These are phyloP conservation scores for Oligia latruncula DNA, from an alignment of 2,888 invertebrate genomes.

Conservation along the genomic window DNA sequence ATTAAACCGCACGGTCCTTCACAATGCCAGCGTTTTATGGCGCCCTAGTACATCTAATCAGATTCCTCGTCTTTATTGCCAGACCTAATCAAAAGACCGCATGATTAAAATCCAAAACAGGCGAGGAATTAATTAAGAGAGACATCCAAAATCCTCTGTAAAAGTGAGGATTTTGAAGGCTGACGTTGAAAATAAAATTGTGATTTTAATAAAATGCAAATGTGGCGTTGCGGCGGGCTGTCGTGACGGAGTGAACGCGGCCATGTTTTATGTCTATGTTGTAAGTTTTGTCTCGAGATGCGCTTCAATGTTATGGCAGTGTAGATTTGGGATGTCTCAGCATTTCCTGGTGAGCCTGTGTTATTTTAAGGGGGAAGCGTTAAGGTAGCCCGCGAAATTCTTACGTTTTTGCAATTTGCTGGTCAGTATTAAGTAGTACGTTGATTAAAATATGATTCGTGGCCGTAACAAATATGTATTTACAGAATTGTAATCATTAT, in stretches of 20 bases:
- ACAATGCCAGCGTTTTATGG: slow-evolving; percentile 59
- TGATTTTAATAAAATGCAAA: slow-evolving; percentile 89
- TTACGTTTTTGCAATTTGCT: too few species aligned
- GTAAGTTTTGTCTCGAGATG: slow-evolving; percentile 53
- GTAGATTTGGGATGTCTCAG: slow-evolving; percentile 22
- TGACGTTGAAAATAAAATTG: slow-evolving; percentile 83
- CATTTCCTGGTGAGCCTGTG: slow-evolving; percentile 14
- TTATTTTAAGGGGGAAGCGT: too few species aligned
- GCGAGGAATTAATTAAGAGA: slow-evolving; percentile 72
- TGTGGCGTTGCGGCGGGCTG: slow-evolving; percentile 76
- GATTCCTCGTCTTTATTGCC: slow-evolving; percentile 62
- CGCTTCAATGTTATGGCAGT: slow-evolving; percentile 41
- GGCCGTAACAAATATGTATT: too few species aligned
- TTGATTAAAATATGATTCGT: too few species aligned
- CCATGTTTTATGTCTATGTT: slow-evolving; percentile 58
- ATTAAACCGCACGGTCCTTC: slow-evolving; percentile 57
- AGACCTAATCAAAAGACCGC: slow-evolving; percentile 65
- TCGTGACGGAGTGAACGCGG: slow-evolving; percentile 71
- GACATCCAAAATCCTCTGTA: slow-evolving; percentile 67
- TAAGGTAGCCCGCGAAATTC: too few species aligned
- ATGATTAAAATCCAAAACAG: slow-evolving; percentile 75
- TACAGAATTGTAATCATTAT: too few species aligned
- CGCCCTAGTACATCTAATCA: slow-evolving; percentile 62
- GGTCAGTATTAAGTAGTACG: too few species aligned
- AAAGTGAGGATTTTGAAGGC: slow-evolving; percentile 66